Percentiles rank a stretch among this genome's conserved stretches.
phyloP scores from a whole-genome alignment of 2,113 vertebrate genomes.

The Varanus salvator region DNA sequence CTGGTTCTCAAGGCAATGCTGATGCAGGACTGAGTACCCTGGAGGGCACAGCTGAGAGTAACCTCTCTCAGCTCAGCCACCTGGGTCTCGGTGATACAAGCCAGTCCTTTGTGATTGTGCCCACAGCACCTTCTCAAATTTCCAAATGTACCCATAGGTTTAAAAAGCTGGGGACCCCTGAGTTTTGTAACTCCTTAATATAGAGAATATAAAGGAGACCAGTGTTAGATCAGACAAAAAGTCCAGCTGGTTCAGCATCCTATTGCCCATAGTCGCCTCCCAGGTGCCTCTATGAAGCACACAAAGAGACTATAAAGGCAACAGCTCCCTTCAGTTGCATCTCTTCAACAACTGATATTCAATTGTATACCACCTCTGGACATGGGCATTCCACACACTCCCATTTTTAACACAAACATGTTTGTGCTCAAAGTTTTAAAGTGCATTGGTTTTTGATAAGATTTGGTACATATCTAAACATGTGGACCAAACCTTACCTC shows the following conservation, averaged over 20 bases:
- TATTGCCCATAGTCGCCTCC: not conserved
- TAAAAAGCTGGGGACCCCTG: too few species aligned
- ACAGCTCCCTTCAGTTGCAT: not conserved
- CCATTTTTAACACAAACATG: too few species aligned
- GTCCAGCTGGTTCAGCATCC: not conserved
- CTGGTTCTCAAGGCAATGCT: too few species aligned
- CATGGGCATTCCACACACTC: not conserved
- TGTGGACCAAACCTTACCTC: not conserved
- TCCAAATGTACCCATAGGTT: too few species aligned
- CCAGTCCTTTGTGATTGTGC: too few species aligned
- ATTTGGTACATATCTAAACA: constrained; percentile 1
- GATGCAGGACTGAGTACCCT: too few species aligned
- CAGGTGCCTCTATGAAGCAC: not conserved
- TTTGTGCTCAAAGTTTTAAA: not conserved
- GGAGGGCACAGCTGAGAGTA: too few species aligned
- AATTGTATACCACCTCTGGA: not conserved
- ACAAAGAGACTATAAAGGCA: not conserved
- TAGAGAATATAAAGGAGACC: not conserved
- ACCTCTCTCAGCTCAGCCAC: too few species aligned
- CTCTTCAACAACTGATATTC: not conserved
- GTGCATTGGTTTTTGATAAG: not conserved
- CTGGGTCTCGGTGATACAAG: too few species aligned
- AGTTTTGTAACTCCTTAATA: not conserved
- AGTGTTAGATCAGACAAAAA: not conserved
- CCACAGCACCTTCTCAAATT: too few species aligned